Conservation (phyloP, 1,140 invertebrate species). For the Bombus cullumanus region DNA sequence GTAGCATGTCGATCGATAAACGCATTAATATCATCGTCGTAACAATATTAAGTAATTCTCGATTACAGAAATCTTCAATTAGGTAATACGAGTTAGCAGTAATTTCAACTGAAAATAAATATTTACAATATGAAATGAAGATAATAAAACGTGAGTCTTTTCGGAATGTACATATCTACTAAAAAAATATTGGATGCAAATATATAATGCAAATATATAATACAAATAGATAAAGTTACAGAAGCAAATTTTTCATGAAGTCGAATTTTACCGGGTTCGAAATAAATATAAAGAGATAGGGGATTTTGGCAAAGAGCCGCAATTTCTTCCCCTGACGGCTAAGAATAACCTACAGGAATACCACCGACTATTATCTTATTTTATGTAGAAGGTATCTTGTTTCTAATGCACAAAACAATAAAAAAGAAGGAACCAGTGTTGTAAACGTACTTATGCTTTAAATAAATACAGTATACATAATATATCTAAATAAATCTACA, state of each 20-base stretch:
- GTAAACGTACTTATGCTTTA: background rate
- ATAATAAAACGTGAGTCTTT: background rate
- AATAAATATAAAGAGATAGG: constrained; percentile 65
- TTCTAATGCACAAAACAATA: constrained; percentile 12
- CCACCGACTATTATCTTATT: constrained; percentile 67
- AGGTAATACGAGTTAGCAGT: background rate
- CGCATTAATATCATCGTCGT: constrained; percentile 22
- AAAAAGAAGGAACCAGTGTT: background rate
- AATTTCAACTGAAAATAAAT: constrained; percentile 18
- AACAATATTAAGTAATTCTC: constrained; percentile 13
- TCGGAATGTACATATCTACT: background rate
- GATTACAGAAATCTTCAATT: constrained; percentile 13
- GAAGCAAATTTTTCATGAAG: constrained; percentile 21
- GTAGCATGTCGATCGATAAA: constrained; percentile 10
- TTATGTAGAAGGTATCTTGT: constrained; percentile 49
- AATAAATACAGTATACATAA: background rate
- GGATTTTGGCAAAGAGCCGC: constrained; percentile 73
- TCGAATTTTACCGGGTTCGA: constrained; percentile 48
- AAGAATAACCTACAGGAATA: constrained; percentile 77
- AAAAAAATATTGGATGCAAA: background rate
- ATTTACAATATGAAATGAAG: constrained; percentile 8
- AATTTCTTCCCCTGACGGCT: constrained; percentile 68
- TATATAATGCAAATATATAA: background rate
- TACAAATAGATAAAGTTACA: background rate
- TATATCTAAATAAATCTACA: background rate